Percentiles rank a stretch among this genome's conserved stretches.
phyloP scores from a whole-genome alignment of 2,888 invertebrate species.

The Xestia ashworthii region DNA sequence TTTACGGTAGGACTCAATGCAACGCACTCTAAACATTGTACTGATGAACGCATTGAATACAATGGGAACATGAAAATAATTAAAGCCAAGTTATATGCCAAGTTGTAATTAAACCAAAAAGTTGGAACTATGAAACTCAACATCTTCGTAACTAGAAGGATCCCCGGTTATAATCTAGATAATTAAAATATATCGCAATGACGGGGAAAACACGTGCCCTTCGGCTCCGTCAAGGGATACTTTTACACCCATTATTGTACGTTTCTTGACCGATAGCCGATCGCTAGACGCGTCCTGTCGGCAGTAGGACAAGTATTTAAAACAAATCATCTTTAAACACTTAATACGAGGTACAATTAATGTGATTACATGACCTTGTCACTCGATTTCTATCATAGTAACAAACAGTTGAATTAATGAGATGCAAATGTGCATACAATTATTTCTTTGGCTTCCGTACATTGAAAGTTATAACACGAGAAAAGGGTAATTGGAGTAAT shows the following conservation, averaged over 20 bases:
- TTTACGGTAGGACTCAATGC: too few species aligned
- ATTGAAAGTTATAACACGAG: conserved; percentile 86
- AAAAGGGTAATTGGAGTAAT: conserved; percentile 82
- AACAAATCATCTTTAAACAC: conserved; percentile 68
- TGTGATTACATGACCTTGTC: conserved; percentile 82
- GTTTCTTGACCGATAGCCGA: neutral
- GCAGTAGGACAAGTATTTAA: neutral
- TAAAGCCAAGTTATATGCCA: too few species aligned
- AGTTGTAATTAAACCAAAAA: too few species aligned
- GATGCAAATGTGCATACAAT: conserved; percentile 85
- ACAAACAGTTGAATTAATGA: conserved; percentile 83
- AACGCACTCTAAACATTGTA: too few species aligned
- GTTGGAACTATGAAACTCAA: too few species aligned
- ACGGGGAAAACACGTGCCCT: too few species aligned
- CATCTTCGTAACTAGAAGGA: too few species aligned
- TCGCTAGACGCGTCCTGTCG: neutral
- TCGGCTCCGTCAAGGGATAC: too few species aligned
- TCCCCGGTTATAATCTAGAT: too few species aligned
- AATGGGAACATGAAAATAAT: too few species aligned
- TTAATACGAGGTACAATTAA: conserved; percentile 79
- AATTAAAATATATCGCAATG: too few species aligned
- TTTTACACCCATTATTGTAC: neutral
- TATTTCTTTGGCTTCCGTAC: conserved; percentile 81
- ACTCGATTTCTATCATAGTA: conserved; percentile 85
- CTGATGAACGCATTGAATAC: too few species aligned